A percentile compares a stretch with the other conserved stretches of the same genome.
Conservation (phyloP, 2,888 invertebrate species). For the Lycophotia porphyrea region DNA sequence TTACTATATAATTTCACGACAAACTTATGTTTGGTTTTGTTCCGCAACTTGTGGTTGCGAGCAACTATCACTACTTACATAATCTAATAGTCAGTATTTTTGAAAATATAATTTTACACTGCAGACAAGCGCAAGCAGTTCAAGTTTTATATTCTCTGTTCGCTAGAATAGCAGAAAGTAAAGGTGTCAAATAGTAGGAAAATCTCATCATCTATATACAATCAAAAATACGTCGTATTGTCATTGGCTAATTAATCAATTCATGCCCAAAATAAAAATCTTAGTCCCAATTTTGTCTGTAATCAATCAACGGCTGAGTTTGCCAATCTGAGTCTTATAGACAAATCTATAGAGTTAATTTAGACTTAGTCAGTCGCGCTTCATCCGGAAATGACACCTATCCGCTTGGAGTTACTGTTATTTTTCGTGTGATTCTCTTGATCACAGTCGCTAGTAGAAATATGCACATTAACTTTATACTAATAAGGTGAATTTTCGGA, state of each 20-base stretch:
- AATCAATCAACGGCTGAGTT: background rate
- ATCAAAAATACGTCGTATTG: conserved; percentile 21
- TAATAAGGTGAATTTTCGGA: background rate
- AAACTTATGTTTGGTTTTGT: conserved; percentile 63
- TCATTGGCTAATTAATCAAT: conserved; percentile 28
- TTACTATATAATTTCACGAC: conserved; percentile 53
- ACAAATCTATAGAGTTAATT: background rate
- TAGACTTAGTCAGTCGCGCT: background rate
- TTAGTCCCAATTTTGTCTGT: background rate
- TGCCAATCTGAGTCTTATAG: background rate
- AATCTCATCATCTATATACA: conserved; percentile 10
- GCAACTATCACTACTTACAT: conserved; percentile 41
- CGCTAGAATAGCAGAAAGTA: conserved; percentile 14
- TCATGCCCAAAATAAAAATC: background rate
- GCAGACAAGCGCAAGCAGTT: conserved; percentile 55
- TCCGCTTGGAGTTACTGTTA: background rate
- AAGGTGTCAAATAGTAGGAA: conserved; percentile 17
- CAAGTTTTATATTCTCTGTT: conserved; percentile 27
- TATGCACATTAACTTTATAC: background rate
- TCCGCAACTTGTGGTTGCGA: conserved; percentile 38
- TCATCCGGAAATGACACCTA: background rate
- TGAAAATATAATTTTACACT: conserved; percentile 47
- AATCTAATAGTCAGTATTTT: conserved; percentile 51
- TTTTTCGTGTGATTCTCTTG: background rate
- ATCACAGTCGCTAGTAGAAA: background rate